phyloP scores from a whole-genome alignment of 2,113 vertebrate species.

The Saguinus midas region DNA sequence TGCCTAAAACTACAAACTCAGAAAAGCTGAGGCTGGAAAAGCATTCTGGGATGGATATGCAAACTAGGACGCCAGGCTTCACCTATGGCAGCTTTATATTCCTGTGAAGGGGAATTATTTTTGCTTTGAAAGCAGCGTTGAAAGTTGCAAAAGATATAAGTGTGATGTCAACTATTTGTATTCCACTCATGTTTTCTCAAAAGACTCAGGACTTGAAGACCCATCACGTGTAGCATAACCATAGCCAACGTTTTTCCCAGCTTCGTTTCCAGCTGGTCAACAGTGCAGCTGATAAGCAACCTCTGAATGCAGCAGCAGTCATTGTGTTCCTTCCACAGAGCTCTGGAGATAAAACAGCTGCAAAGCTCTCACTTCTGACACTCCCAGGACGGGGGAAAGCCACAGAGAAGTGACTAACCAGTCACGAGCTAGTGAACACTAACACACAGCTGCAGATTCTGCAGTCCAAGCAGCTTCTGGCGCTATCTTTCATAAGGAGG shows the following conservation, averaged over 20 bases:
- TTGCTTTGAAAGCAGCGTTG: slow-evolving; percentile 45
- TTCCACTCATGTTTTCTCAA: slow-evolving; percentile 48
- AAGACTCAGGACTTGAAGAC: not conserved
- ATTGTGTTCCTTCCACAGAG: not conserved
- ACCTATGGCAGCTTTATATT: not conserved
- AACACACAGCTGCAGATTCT: not conserved
- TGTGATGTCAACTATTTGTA: not conserved
- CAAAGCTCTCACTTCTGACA: not conserved
- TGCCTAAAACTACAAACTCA: not conserved
- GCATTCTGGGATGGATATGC: not conserved
- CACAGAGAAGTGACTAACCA: not conserved
- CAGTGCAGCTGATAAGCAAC: not conserved
- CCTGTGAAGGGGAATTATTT: slow-evolving; percentile 7
- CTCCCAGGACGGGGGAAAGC: not conserved
- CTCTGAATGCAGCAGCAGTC: not conserved
- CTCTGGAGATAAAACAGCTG: not conserved
- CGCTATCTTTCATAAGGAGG: not conserved
- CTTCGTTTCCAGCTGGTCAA: not conserved
- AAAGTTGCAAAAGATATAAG: slow-evolving; percentile 11
- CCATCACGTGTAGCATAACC: not conserved
- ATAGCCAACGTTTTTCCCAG: not conserved
- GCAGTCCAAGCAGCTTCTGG: not conserved
- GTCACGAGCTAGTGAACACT: not conserved
- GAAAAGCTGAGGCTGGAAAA: not conserved
- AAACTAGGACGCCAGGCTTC: slow-evolving; percentile 14